Base-by-base conservation (phyloP, 2,113 vertebrate genomes). In the Hydrochoerus hydrochaeris region DNA sequence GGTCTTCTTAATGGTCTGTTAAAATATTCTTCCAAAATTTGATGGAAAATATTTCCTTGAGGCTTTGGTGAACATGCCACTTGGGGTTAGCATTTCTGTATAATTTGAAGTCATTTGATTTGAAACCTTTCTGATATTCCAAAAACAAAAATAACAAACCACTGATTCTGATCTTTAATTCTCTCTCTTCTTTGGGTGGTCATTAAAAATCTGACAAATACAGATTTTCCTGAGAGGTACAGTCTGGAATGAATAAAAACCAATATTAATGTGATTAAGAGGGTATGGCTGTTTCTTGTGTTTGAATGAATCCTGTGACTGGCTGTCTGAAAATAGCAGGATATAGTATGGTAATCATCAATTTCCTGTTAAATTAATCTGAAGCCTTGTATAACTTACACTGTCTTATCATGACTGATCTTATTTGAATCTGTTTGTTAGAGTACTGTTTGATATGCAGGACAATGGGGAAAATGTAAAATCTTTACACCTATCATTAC, bases 81-180 rank as follows among this genome's bases (percentile, higher is more conserved):
- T 63, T 78, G n/a, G 35, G 63, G 95, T 89, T 88, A 71, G 52
- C 35, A 57, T 16, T 71, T 95, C n/a, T 91, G 49, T 35, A 10
- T 90, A 92, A 57, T 44, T 85, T 63, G 41, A 88, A 90, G 41
- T 93, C 13, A 85, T 52, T 96, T 73, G 26, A 24, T 67, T 91
- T 88, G 57, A 60, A 82, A 78, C 32, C n/a, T 49, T 54, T 26
- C 44, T 41, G n/a, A 81, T 73, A 58, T 91, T 94, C 24, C 32
- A 49, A 73, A 75, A 52, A 6, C 49, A 52, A 60, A 46, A 80
- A 94, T 41, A 71, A 82, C 49, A 19, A 87, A 19, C 28, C 14
- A 63, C 5, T 19, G 28, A 35, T 75, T 95, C 41, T 88, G 11
- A 85, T 60, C 38, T 80, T 69, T 11, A 28, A 28, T 71, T 77